Evolutionary conservation across 2,113 vertebrate species (phyloP), one percentile per base, ranked within the genome.

Genomic region (Alces alces): DNA sequence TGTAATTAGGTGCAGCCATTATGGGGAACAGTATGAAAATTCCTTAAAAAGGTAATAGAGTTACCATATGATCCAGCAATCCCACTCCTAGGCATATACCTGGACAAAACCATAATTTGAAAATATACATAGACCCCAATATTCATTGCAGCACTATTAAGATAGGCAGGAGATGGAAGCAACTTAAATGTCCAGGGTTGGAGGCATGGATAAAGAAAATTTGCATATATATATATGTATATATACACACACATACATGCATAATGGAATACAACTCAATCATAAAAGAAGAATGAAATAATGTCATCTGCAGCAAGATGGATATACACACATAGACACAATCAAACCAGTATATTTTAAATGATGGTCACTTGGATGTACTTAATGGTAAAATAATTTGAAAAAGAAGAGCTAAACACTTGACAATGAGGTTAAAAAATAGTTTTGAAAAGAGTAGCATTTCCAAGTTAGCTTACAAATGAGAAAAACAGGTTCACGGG

Each of bases 341-440:
- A 2, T 80, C 78, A 52, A 80, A 50, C 17, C 47, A 80, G 78
- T 36, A 76, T 95, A 96, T 97, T 96, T 96, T 90, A 95, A 97
- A 17, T 88, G 36, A 83, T 61, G 55, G 85, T 92, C 93, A 60
- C 89, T 97, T 97, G 54, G 47, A 6, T 93, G 25, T 86, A 84
- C 54, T 97, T 95, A 52, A 83, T 97, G 52, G 76, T 45, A 93
- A 97, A 89, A 96, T 83, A 83, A 78, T 94, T 98, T 96, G 45
- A 97, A 96, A 52, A 7, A 79, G n/a, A 23, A 95, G 11, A 73
- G 14, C 47, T 84, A n/a, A 47, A 97, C 96, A 91, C 3, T 88
- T 83, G 93, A 79, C 7, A 91, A 61, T 23, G 14, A 54, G 70
- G 27, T 78, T 70, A n/a, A 80, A 43, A 88, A 73, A 61, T 11